These are phyloP conservation scores for Drosophila chauvacae DNA, from an alignment of 1,140 invertebrate species.

Conservation along the genomic window DNA sequence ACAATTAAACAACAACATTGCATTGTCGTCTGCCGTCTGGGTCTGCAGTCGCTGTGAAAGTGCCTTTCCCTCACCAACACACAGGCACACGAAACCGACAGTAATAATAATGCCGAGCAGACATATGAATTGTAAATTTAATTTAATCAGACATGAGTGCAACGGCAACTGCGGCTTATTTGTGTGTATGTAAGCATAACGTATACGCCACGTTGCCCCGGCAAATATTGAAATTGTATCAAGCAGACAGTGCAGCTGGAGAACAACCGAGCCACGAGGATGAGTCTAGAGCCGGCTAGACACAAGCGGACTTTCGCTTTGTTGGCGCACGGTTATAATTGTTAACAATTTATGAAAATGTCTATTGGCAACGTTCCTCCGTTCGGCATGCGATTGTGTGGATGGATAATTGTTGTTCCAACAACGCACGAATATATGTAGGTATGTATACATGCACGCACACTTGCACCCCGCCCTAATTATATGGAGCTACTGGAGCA, in stretches of 20 bases:
- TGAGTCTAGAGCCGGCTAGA: conserved; percentile 27
- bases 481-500: conserved; percentile 64
- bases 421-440: conserved; percentile 22
- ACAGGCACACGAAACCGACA: background rate
- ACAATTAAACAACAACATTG: conserved; percentile 53
- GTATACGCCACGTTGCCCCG: conserved; percentile 58
- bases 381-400: conserved; percentile 30
- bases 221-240: conserved; percentile 64
- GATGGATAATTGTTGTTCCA: conserved; percentile 53
- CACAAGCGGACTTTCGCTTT: conserved; percentile 56
- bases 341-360: conserved; percentile 81
- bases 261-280: conserved; percentile 22
- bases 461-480: conserved; percentile 43
- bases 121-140: conserved; percentile 78
- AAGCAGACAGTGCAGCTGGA: conserved; percentile 25
- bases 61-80: conserved; percentile 10
- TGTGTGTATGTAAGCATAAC: conserved; percentile 50
- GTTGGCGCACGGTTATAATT: conserved; percentile 62
- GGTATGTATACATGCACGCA: background rate
- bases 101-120: conserved; percentile 42
- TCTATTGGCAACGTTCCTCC: conserved; percentile 54
- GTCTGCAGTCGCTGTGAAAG: conserved; percentile 14
- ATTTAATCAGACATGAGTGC: conserved; percentile 78
- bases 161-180: conserved; percentile 47
- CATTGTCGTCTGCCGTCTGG: conserved; percentile 29